A percentile compares a stretch with the other conserved stretches of the same genome.
Conservation (phyloP, 2,797 vertebrate genomes). For the Bufotes viridis region DNA sequence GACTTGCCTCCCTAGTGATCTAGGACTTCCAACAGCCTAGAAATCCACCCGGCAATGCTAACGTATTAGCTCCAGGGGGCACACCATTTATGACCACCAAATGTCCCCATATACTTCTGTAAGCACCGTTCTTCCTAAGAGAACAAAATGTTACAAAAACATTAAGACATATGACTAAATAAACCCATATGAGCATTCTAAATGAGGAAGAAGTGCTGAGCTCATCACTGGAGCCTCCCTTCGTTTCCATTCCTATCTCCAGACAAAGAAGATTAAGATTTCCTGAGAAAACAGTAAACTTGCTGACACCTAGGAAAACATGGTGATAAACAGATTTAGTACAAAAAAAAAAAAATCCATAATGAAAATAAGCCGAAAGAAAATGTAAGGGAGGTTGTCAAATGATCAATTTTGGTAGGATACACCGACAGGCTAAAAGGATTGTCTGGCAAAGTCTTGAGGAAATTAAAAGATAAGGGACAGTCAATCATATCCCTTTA, state of each 20-base stretch:
- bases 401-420: no score
- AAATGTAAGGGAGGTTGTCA: no score
- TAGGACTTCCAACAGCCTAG: neutral
- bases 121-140: neutral
- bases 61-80: neutral
- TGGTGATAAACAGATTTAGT: neutral
- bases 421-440: no score
- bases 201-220: neutral
- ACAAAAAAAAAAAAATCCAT: neutral
- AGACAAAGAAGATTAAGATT: constrained; percentile 64
- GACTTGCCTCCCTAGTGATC: neutral
- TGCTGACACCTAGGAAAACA: neutral
- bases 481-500: no score
- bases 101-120: neutral
- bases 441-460: no score
- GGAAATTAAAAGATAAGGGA: no score
- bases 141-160: constrained; percentile 2
- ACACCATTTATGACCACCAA: neutral
- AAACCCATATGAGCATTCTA: neutral
- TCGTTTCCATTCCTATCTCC: constrained; percentile 73
- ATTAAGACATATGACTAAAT: neutral
- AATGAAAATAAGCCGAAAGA: neutral
- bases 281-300: neutral
- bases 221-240: constrained; percentile 21
- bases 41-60: neutral